Evolutionary conservation across 1,140 invertebrate species (phyloP), one percentile per base, ranked within the genome.

Genomic region (Pteromalus puparum): DNA sequence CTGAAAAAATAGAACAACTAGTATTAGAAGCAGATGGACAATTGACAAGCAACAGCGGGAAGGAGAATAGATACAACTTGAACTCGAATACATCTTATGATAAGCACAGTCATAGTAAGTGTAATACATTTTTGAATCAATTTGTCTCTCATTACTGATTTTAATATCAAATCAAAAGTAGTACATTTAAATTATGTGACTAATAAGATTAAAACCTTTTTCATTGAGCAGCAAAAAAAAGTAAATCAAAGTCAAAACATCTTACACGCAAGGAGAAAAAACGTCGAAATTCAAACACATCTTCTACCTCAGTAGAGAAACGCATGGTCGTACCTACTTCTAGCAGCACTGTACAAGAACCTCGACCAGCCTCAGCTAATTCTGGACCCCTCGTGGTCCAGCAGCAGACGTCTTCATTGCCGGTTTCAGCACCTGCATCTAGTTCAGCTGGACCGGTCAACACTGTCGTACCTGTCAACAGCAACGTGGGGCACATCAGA

Each of bases 1-100:
- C 99, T 13, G 98, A 99, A 93, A 94, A 98, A 61, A 92, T 99
- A 85, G 98, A 99, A 92, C 99, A 98, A 93, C 93, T 96, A n/a
- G 97, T 96, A 0, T 91, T 97, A 24, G 97, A 97, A 87, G 91
- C 97, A 48, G 97, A 97, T 90, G 94, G 95, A 78, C 95, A 93
- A 61, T 89, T 92, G 5, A 93, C 93, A 26, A 95, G 93, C 89
- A 94, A 92, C 87, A 94, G 90, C 92, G 95, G 93, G 90, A 96
- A 93, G 93, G 95, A 94, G 92, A 95, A 93, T 91, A 94, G 92
- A 90, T 95, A 92, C 92, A 94, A 90, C 86, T 92, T 94, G 83
- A 88, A 90, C 53, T 88, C 92, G 53, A 92, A 90, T 86, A 92
- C 90, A 87, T 90, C 92, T 74, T 87, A 92, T 76, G 92, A 93